A percentile compares a stretch with the other conserved stretches of the same genome.
Conservation (phyloP, 30 jellyfish, hydroid and myxozoan genomes). For the Aurelia coerulea region DNA sequence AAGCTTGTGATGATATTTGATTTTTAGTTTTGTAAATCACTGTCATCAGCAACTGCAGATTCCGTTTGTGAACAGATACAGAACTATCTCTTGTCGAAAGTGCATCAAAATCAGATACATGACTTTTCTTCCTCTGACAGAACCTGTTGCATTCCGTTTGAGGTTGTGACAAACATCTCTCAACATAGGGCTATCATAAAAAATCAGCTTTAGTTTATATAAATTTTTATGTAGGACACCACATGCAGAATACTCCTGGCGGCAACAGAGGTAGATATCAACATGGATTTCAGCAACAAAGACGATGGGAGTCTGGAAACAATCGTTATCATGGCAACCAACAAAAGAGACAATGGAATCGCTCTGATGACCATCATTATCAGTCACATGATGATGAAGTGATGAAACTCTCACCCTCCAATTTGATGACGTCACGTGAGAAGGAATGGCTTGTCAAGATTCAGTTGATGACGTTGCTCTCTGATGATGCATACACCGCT, state of each 20-base stretch:
- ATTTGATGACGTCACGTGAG: slow-evolving; percentile 92
- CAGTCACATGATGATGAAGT: slow-evolving; percentile 34
- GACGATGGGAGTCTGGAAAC: slow-evolving; percentile 19
- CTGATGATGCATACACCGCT: slow-evolving; percentile 77
- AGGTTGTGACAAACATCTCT: too few relatives aligned
- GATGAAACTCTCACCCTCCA: slow-evolving; percentile 82
- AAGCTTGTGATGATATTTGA: too few relatives aligned
- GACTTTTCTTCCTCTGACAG: too few relatives aligned
- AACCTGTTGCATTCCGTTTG: too few relatives aligned
- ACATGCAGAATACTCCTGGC: slow-evolving; percentile 3
- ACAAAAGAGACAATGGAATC: slow-evolving; percentile 25
- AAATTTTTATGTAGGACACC: not conserved
- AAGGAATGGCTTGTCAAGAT: slow-evolving; percentile 95
- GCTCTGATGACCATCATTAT: slow-evolving; percentile 13
- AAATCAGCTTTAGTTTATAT: too few relatives aligned
- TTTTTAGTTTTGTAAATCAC: too few relatives aligned
- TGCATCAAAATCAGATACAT: too few relatives aligned
- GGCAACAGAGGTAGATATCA: slow-evolving; percentile 14
- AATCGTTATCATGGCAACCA: slow-evolving; percentile 17
- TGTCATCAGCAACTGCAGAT: too few relatives aligned
- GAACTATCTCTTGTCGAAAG: too few relatives aligned
- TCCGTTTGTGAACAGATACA: too few relatives aligned
- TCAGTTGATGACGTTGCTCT: slow-evolving; percentile 77
- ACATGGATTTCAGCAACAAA: too few relatives aligned
- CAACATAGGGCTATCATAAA: too few relatives aligned